Base-by-base conservation (phyloP, 2,113 vertebrate genomes). In the Pollachius pollachius region DNA sequence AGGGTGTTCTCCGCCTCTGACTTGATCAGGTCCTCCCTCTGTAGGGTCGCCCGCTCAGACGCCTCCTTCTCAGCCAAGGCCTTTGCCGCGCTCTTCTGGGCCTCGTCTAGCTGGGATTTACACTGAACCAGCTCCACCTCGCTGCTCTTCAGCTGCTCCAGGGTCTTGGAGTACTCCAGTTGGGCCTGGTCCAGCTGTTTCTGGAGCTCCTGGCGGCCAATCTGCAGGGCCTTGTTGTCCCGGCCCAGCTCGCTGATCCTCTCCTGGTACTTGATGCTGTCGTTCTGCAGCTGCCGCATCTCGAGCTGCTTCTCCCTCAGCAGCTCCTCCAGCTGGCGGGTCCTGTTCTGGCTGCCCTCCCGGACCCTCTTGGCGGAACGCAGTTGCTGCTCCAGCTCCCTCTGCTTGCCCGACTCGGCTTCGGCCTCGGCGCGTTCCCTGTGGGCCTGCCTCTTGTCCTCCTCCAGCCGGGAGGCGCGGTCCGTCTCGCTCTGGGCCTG, bases 231-330 rank as follows among this genome's bases (percentile, higher is more conserved):
- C 74, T 96, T 99, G 1, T 89, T 64, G 1, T 95, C 94, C 73
- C 87, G 94, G 59, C 93, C 94, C 69, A 98, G 84, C 63, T 92
- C 89, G n/a, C 95, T 97, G 72, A 94, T 96, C 78, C 92, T 95
- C 84, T 98, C 97, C 81, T 98, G 97, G 87, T 94, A 96, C 70
- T 90, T 87, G 76, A 98, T 97, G 75, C 94, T 94, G 79, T 98
- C 95, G 65, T 89, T 96, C 83, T 98, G 97, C 68, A 99, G 87
- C 85, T 99, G 96, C 41, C 92, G 94, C 3, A 99, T 92, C 76
- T 99, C 97, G 78, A 95, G 90, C 77, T 99, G 97, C 67, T 99
- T 99, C 82, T 97, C 95, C 83, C 93, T 94, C 72, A 99, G 82
- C 69, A 99, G 87, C 9, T 99, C 97, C 77, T 99, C 96, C 56